phyloP scores from a whole-genome alignment of 1,140 invertebrate species.

The Pseudomyrmex pallidus region DNA sequence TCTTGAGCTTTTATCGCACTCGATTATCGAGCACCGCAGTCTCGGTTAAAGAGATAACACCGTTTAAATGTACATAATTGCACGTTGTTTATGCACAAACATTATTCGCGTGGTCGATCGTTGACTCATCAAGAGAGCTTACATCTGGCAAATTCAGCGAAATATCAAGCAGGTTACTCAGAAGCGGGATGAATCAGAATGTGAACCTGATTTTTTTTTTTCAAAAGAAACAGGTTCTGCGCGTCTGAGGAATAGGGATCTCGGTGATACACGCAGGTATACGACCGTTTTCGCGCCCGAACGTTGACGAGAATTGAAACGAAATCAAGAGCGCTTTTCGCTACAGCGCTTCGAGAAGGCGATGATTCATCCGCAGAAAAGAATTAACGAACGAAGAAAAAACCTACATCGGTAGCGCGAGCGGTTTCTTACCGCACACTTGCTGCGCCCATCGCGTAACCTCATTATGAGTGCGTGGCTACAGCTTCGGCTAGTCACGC shows the following conservation, averaged over 20 bases:
- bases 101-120: slow-evolving; percentile 36
- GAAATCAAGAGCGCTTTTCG: slow-evolving; percentile 29
- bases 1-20: background rate
- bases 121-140: slow-evolving; percentile 80
- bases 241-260: background rate
- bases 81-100: slow-evolving; percentile 17
- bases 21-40: background rate
- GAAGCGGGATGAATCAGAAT: slow-evolving; percentile 80
- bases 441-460: slow-evolving; percentile 73
- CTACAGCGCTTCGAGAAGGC: slow-evolving; percentile 56
- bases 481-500: slow-evolving; percentile 31
- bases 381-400: slow-evolving; percentile 57
- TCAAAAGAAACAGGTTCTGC: slow-evolving; percentile 74
- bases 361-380: slow-evolving; percentile 78
- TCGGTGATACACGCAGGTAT: too few species aligned
- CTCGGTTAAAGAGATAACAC: background rate
- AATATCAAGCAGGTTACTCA: slow-evolving; percentile 80
- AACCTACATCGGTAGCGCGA: slow-evolving; percentile 27
- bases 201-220: slow-evolving; percentile 76
- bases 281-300: slow-evolving; percentile 10
- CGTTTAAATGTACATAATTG: background rate
- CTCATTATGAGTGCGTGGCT: slow-evolving; percentile 66
- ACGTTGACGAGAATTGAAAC: slow-evolving; percentile 29
- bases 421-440: slow-evolving; percentile 58
- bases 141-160: slow-evolving; percentile 72